phyloP scores from a whole-genome alignment of 2,888 invertebrate genomes.

The Acrobasis repandana region DNA sequence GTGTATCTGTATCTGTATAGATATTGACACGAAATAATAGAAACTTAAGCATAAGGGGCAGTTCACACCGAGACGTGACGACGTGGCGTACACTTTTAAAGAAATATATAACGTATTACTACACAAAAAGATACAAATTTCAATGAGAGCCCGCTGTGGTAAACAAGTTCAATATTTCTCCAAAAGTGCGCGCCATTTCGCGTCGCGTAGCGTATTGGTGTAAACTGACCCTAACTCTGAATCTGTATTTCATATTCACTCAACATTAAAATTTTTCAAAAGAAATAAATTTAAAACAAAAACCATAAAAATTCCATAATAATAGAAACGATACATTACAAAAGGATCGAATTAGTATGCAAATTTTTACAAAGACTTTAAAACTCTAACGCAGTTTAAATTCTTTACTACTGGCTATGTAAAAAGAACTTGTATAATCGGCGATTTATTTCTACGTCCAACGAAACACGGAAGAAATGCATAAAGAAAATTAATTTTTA shows the following conservation, averaged over 20 bases:
- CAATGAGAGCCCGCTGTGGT: no score
- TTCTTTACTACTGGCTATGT: slow-evolving; percentile 3
- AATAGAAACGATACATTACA: background rate
- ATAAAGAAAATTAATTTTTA: slow-evolving; percentile 13
- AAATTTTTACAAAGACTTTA: slow-evolving; percentile 16
- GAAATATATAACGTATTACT: no score
- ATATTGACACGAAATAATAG: no score
- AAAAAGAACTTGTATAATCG: background rate
- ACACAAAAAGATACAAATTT: no score
- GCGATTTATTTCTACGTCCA: slow-evolving; percentile 7
- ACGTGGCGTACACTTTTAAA: no score
- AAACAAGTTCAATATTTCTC: no score
- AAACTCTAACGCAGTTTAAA: background rate
- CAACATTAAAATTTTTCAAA: background rate
- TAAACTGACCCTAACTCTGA: no score
- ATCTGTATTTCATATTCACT: background rate
- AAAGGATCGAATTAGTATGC: slow-evolving; percentile 10
- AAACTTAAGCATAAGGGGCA: no score
- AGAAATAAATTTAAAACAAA: background rate
- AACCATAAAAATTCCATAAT: background rate
- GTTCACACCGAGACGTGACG: no score
- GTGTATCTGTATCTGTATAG: no score
- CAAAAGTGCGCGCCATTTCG: no score
- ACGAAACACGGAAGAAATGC: slow-evolving; percentile 9
- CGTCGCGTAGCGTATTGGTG: no score